Base-by-base conservation (phyloP, 2,113 vertebrate genomes). In the Telmatochromis sp. region DNA sequence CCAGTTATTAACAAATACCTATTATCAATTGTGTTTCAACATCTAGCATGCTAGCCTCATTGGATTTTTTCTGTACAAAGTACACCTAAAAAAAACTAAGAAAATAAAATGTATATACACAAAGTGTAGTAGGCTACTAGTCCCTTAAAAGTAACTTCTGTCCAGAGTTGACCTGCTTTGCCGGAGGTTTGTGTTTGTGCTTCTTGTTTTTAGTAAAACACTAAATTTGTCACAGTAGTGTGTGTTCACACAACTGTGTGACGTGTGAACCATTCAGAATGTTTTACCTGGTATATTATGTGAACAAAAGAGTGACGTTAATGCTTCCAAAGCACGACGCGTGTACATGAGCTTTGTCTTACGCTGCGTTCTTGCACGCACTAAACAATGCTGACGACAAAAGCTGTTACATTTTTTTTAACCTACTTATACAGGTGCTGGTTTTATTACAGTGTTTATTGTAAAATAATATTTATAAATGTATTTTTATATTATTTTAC, bases 281-380 rank as follows among this genome's bases (percentile, higher is more conserved):
- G 75, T 78, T 65, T 47, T 83, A 54, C 8, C 0, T 23, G 35
- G 2, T 40, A 1, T 19, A 28, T 81, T 40, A 10, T 58, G 57
- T 40, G 55, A 12, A 90, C 86, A 87, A 83, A 82, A 60, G 70
- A 35, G 58, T 73, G 86, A 83, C n/a, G 37, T 80, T 10, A 19
- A n/a, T 42, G 8, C 19, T 42, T 31, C n/a, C 33, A 54, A 21
- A 80, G 68, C 49, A 28, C 5, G 0, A 79, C 2, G 3, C 5
- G 1, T 19, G 85, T 80, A 83, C 86, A 35, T 4, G 14, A 4
- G 65, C 75, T 58, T 31, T 40, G 35, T 9, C 1, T 7, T 14
- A 2, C 19, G 33, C 49, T 47, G 9, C 1, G 40, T 21, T 45
- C 21, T 1, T 35, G 13, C 0, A 6, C 2, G 0, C 5, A 23